Base-by-base conservation (phyloP, 1,140 invertebrate species). In the Philopotamus ludificatus region DNA sequence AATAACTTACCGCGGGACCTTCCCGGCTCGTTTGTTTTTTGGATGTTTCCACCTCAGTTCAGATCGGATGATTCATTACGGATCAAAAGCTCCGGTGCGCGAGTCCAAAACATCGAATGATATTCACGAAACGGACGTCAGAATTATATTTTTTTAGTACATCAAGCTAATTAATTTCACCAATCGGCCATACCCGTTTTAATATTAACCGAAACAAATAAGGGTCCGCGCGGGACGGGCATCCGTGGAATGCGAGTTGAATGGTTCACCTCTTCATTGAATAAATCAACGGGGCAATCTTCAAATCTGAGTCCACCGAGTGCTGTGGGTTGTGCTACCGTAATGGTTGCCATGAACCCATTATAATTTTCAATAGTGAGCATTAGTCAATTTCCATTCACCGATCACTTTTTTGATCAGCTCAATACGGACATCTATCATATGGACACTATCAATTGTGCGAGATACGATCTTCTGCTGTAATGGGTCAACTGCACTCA, bases 1-100 rank as follows among this genome's bases (percentile, higher is more conserved):
- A 64, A 68, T 67, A 67, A 67, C 53, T 67, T n/a, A n/a, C n/a
- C 65, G 34, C 53, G 65, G 57, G 65, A 50, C n/a, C n/a, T 15
- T 44, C 42, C 42, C n/a, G 28, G 51, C 57, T 55, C 42, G 67
- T 44, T 60, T 41, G 26, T 20, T 41, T 26, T 47, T 34, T 61
- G n/a, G 25, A 28, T 45, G 23, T 16, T 47, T 61, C 25, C 12
- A 23, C 9, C 21, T 58, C 42, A 45, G n/a, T n/a, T n/a, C n/a
- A n/a, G n/a, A n/a, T n/a, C n/a, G n/a, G n/a, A n/a, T n/a, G n/a
- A n/a, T n/a, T n/a, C n/a, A n/a, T n/a, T n/a, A n/a, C n/a, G n/a
- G n/a, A n/a, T n/a, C n/a, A n/a, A n/a, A n/a, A n/a, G n/a, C n/a
- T n/a, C n/a, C n/a, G n/a, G n/a, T n/a, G n/a, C n/a, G n/a, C n/a